Base-by-base conservation (phyloP, 2,888 invertebrate genomes). In the Diarsia brunnea region DNA sequence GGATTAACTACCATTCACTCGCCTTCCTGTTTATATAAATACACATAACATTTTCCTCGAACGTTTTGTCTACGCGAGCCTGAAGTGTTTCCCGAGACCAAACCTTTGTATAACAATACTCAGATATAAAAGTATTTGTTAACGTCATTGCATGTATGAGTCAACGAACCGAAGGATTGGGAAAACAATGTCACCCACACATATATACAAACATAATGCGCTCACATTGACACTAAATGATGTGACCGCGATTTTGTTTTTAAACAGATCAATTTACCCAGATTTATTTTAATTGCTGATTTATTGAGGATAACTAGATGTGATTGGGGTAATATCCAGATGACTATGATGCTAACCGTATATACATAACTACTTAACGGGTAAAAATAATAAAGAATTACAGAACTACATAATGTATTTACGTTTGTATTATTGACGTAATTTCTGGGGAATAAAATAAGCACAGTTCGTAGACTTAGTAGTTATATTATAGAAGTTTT, bases 61-160 rank as follows among this genome's bases (percentile, higher is more conserved):
- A 51, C 43, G 21, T 43, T 64, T 27, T 27, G 27, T 75, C 61
- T 58, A 76, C 24, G 27, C 21, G 43, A 67, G 64, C 47, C 31
- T 68, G 4, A 19, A 55, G 73, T 73, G 27, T 60, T 68, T 70
- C 31, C 49, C 69, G 60, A 67, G 63, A 67, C 61, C 3, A 60
- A 63, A 51, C 31, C 53, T 43, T 43, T 58, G 19, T 69, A 14
- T 14, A 53, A 67, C 47, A 66, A 69, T 27, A 49, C n/a, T 65
- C 5, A 55, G 64, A 21, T 79, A 49, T 21, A 27, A n/a, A 68
- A 66, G n/a, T 70, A 68, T 68, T 58, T 51, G 61, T 27, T 58
- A 45, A 78, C 68, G 79, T 79, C 79, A 70, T 64, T 24, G 19
- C n/a, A 58, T 12, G 38, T 68, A 55, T 83, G 79, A 69, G 55